Base-by-base conservation (phyloP, 2,113 vertebrate genomes). In the Oryzias woworae region DNA sequence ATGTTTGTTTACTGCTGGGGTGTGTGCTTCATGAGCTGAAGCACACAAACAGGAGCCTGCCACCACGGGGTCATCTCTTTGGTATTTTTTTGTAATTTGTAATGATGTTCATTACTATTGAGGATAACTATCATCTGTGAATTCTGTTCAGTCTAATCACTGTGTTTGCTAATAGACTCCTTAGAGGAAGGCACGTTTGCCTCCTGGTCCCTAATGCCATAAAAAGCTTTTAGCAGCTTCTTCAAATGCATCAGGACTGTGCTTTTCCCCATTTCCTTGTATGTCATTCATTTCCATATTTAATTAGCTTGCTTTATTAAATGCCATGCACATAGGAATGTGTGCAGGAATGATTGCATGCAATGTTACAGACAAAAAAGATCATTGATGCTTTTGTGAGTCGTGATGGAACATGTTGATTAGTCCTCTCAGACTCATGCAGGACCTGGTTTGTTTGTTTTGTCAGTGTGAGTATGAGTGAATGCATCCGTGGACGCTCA, bases 241-340 rank as follows among this genome's bases (percentile, higher is more conserved):
- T 86, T 85, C 75, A 83, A 78, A 90, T 85, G 68, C 84, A 87
- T 84, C 79, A 75, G 62, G 68, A 83, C 77, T 80, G 62, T 45
- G 75, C 77, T 78, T 84, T 82, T 75, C 71, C 77, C 78, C 53
- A 74, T 88, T 92, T 89, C 73, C 81, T 78, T 89, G 82, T 83
- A 88, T 88, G 62, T 74, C 81, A 77, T 87, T 87, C 67, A 91
- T 91, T 91, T 90, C 86, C 89, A 90, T 88, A 90, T 86, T 90
- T 91, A 89, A 92, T 92, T 89, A 90, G 85, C 82, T 73, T 5
- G 69, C 81, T 85, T 91, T 87, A 90, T 92, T 89, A 89, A 86
- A 86, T 62, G 50, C 72, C 81, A 71, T 80, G 78, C 82, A 73
- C 83, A 68, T 77, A 85, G 82, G 81, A 86, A 86, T 77, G 83